A percentile compares a stretch with the other conserved stretches of the same genome.
Conservation (phyloP, 2,113 vertebrate genomes). For the Pseudopipra pipra region DNA sequence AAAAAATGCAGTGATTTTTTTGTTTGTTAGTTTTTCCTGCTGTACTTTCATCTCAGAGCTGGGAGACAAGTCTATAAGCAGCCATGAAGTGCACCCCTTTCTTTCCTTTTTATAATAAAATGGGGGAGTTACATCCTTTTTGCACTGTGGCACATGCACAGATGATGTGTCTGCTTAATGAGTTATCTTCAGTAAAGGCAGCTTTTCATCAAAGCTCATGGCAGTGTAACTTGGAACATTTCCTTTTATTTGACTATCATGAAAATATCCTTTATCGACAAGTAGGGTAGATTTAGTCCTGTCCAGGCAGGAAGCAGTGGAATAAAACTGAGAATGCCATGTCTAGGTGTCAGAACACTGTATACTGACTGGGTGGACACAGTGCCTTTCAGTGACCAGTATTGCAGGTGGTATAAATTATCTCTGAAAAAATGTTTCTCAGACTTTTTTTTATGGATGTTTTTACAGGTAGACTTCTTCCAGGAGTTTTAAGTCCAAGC, state of each 20-base stretch:
- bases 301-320: not conserved
- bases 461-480: not conserved
- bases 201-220: not conserved
- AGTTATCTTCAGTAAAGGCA: not conserved
- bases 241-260: not conserved
- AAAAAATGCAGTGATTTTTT: not conserved
- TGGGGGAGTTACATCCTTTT: accelerated
- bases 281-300: not conserved
- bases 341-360: accelerated
- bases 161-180: not conserved
- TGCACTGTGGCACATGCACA: not conserved
- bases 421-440: not conserved
- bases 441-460: not conserved
- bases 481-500: not conserved
- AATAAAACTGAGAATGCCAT: not conserved
- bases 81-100: not conserved
- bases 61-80: not conserved
- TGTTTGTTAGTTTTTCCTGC: not conserved
- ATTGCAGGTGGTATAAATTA: not conserved
- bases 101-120: not conserved
- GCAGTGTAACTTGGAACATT: not conserved
- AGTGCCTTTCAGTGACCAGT: not conserved
- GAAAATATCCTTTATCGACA: not conserved
- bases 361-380: not conserved
- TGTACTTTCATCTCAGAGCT: not conserved